Evolutionary conservation across 1,140 invertebrate genomes (phyloP).

Genomic region (Micrasema minimum): DNA sequence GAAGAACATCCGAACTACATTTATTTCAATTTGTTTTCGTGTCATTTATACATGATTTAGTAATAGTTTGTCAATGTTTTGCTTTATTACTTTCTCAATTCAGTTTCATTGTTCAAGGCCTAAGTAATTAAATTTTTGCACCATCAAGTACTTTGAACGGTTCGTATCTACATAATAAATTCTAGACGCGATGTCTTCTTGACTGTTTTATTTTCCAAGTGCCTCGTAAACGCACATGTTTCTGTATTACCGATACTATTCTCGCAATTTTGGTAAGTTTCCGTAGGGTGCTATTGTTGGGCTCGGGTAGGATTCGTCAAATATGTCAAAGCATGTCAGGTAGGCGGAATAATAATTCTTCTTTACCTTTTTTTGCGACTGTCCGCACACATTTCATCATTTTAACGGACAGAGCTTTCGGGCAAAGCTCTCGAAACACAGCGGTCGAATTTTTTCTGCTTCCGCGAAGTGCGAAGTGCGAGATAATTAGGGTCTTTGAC

Average conservation of each 20-base stretch:
- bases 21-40: no score
- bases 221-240: no score
- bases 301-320: conserved; percentile 20
- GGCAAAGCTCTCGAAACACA: not conserved
- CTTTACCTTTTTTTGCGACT: conserved; percentile 6
- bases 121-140: not conserved
- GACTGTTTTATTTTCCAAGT: no score
- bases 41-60: no score
- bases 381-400: conserved; percentile 1
- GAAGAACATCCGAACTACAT: no score
- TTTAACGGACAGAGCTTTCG: conserved; percentile 16
- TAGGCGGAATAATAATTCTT: conserved; percentile 4
- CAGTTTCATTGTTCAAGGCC: not conserved
- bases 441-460: conserved; percentile 9
- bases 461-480: conserved; percentile 1
- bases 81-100: not conserved
- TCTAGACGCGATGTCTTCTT: no score
- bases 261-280: not conserved
- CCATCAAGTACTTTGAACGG: no score
- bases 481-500: not conserved
- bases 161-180: no score
- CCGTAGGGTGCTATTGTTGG: conserved; percentile 15
- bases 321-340: conserved; percentile 33
- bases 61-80: not conserved
- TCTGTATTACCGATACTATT: not conserved